These are phyloP conservation scores for Meloe dianella DNA, from an alignment of 2,888 invertebrate genomes.

Conservation along the genomic window DNA sequence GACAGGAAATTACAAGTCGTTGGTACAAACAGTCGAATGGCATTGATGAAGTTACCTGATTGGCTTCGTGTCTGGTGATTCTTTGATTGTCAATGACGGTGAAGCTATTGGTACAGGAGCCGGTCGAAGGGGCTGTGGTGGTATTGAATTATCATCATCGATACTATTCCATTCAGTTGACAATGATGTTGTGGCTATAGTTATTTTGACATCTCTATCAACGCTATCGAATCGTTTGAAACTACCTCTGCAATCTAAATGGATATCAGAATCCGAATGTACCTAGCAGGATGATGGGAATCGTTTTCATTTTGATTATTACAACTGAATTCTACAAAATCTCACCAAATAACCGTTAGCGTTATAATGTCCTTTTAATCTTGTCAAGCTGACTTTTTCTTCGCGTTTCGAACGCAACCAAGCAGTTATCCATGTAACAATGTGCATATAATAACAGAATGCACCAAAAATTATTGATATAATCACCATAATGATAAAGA, in stretches of 20 bases:
- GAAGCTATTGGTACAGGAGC: conserved; percentile 60
- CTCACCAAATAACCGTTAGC: conserved; percentile 72
- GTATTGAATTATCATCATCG: conserved; percentile 58
- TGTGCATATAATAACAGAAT: conserved; percentile 58
- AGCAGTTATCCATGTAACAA: conserved; percentile 60
- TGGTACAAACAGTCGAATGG: too few relatives aligned
- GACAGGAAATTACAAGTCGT: conserved; percentile 1
- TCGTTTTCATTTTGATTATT: neutral
- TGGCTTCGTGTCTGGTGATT: conserved; percentile 23
- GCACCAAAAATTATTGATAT: conserved; percentile 57
- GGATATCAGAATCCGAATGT: conserved; percentile 69
- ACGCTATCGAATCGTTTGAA: conserved; percentile 71
- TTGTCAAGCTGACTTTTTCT: conserved; percentile 64
- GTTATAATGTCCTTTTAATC: conserved; percentile 65
- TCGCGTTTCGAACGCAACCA: conserved; percentile 63
- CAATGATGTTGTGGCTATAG: conserved; percentile 56
- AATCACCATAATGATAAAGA: conserved; percentile 57
- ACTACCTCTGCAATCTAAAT: conserved; percentile 67
- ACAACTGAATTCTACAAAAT: too few relatives aligned
- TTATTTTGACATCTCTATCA: conserved; percentile 64
- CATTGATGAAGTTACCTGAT: conserved; percentile 14
- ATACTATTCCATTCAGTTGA: conserved; percentile 42
- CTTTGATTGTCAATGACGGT: conserved; percentile 34
- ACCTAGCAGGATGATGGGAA: conserved; percentile 58
- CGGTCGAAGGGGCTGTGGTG: conserved; percentile 71